These are phyloP conservation scores for Dicerorhinus sumatrensis DNA, from an alignment of 2,113 vertebrate species.

Conservation along the genomic window DNA sequence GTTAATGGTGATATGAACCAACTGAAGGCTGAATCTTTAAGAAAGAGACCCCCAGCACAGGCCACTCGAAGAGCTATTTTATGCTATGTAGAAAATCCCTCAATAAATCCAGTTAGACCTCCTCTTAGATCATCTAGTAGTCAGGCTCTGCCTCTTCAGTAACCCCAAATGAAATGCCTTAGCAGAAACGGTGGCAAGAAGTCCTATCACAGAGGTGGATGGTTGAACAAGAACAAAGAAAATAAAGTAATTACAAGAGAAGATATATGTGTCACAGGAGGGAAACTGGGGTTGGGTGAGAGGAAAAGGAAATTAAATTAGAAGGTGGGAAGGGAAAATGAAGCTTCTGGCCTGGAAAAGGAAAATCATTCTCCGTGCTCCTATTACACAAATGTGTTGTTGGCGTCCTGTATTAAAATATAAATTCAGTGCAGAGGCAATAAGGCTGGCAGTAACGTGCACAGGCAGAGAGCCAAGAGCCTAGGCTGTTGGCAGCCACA, in stretches of 20 bases:
- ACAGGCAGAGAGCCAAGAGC: slow-evolving; percentile 76
- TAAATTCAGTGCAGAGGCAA: slow-evolving; percentile 71
- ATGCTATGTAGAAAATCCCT: not conserved
- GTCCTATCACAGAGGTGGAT: not conserved
- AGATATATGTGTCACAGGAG: slow-evolving; percentile 42
- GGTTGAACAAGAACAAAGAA: not conserved
- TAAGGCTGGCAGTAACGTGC: slow-evolving; percentile 62
- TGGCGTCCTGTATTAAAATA: slow-evolving; percentile 76
- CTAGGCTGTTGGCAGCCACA: slow-evolving; percentile 67
- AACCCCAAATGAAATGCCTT: not conserved
- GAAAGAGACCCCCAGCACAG: not conserved
- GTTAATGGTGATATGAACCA: not conserved
- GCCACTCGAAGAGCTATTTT: not conserved
- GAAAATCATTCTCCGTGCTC: slow-evolving; percentile 45
- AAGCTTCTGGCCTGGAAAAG: slow-evolving; percentile 53
- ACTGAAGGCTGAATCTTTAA: not conserved
- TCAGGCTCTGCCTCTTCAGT: not conserved
- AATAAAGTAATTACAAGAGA: slow-evolving; percentile 35
- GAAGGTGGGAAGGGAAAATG: slow-evolving; percentile 61
- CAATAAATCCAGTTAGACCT: not conserved
- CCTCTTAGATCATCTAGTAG: not conserved
- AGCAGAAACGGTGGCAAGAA: not conserved
- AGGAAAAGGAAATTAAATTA: slow-evolving; percentile 73
- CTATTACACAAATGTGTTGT: slow-evolving; percentile 72
- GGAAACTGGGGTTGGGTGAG: not conserved